A percentile compares a stretch with the other conserved stretches of the same genome.
Conservation (phyloP, 2,113 vertebrate species). For the Siniperca chuatsi region DNA sequence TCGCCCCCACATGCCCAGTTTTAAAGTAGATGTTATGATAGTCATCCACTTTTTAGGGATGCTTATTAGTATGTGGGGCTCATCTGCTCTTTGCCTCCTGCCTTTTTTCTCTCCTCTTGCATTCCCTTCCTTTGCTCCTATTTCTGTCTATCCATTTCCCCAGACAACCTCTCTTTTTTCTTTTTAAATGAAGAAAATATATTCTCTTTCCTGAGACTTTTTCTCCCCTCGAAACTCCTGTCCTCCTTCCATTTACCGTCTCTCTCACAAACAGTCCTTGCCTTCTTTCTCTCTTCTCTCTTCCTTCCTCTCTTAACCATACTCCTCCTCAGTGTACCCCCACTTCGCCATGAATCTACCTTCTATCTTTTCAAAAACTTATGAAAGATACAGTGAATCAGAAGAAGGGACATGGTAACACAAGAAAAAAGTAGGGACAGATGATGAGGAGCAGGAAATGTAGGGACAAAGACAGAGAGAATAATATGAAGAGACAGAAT, state of each 20-base stretch:
- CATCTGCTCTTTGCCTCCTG: conserved; percentile 34
- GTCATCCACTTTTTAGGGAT: not conserved
- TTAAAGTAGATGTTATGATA: conserved; percentile 12
- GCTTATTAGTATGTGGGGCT: conserved; percentile 44
- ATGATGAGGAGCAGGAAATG: conserved; percentile 11
- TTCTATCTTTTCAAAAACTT: not conserved
- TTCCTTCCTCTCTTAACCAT: not conserved
- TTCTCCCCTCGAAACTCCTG: conserved; percentile 1
- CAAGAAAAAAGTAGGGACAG: conserved; percentile 6
- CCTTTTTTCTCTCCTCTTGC: conserved; percentile 22
- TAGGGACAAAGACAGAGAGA: conserved; percentile 26
- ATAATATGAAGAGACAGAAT: conserved; percentile 43
- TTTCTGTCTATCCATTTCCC: conserved; percentile 40
- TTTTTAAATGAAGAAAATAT: conserved; percentile 62
- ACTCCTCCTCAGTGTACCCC: not conserved
- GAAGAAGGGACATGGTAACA: not conserved
- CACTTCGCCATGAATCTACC: not conserved
- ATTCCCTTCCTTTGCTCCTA: conserved; percentile 12
- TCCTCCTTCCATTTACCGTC: not conserved
- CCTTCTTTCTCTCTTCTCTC: not conserved
- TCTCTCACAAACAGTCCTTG: not conserved
- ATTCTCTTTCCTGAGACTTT: conserved; percentile 39
- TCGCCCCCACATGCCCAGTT: conserved; percentile 20
- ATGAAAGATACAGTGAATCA: not conserved
- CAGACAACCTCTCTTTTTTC: conserved; percentile 34